Evolutionary conservation across 1,140 invertebrate genomes (phyloP), one percentile per base, ranked within the genome.

Genomic region (Stenopsyche tienmushanensis): DNA sequence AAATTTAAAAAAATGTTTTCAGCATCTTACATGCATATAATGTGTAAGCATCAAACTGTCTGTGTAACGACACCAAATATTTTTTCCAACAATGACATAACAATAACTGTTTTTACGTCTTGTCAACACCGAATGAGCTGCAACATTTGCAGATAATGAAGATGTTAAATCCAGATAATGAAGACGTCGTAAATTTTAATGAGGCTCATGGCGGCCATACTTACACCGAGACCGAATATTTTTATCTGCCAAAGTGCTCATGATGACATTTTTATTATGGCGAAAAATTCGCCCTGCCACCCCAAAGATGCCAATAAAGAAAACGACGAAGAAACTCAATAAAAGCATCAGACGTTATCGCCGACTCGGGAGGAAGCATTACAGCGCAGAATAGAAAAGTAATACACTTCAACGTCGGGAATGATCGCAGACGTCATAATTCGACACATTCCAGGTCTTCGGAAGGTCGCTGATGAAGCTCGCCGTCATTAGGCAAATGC

Each of bases 101-200:
- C n/a, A n/a, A n/a, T n/a, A n/a, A n/a, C n/a, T n/a, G n/a, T n/a
- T n/a, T n/a, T n/a, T n/a, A n/a, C n/a, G n/a, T n/a, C 29, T 13
- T 55, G 10, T 34, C 26, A 18, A 55, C 10, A 15, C n/a, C 9
- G 3, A 55, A 55, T 25, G 29, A 55, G 26, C 26, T 24, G 26
- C 7, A 52, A n/a, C 21, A 17, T n/a, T 39, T 39, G 7, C 34
- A 42, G 13, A 17, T n/a, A n/a, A n/a, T n/a, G n/a, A n/a, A 17
- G 41, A 42, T 42, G 41, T 15, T 3, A 20, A 18, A 49, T 55
- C 13, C 13, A 55, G 52, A 55, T 55, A 55, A 55, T 55, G 52
- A 55, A 26, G 25, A n/a, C 17, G 52, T 34, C 52, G 52, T 55
- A 55, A 55, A 55, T 26, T 55, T 55, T 55, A 55, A 55, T 55